Conservation (phyloP, 2,888 invertebrate species). For the Eubasilissa splendida region DNA sequence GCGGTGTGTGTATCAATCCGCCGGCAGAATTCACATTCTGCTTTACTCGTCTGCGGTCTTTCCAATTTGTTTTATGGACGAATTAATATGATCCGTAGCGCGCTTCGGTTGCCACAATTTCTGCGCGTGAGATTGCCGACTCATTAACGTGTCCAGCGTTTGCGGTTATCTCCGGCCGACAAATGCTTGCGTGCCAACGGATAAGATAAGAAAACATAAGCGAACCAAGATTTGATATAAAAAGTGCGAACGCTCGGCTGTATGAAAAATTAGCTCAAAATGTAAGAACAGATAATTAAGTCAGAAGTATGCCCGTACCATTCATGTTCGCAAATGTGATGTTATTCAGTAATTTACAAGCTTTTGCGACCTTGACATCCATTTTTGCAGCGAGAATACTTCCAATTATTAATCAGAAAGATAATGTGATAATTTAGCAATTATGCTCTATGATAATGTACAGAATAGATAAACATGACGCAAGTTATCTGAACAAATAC, state of each 20-base stretch:
- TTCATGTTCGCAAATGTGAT: no score
- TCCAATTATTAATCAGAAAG: no score
- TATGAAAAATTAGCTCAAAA: background rate
- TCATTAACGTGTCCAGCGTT: background rate
- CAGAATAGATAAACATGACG: no score
- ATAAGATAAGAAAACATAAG: background rate
- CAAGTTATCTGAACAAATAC: no score
- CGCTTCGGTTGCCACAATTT: background rate
- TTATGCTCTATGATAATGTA: no score
- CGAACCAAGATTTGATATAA: background rate
- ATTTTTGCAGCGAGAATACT: no score
- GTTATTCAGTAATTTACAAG: no score
- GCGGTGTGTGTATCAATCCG: conserved; percentile 39
- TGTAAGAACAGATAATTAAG: no score
- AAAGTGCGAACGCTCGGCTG: background rate
- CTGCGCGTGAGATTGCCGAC: background rate
- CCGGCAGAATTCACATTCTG: conserved; percentile 8
- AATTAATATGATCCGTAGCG: background rate
- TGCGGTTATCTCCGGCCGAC: background rate
- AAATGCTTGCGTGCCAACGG: background rate
- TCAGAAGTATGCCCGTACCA: no score
- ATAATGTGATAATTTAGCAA: no score
- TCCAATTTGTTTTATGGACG: conserved; percentile 24
- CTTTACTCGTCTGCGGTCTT: conserved; percentile 30
- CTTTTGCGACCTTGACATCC: no score